A percentile compares a stretch with the other conserved stretches of the same genome.
Conservation (phyloP, 1,140 invertebrate genomes). For the Apis florea region DNA sequence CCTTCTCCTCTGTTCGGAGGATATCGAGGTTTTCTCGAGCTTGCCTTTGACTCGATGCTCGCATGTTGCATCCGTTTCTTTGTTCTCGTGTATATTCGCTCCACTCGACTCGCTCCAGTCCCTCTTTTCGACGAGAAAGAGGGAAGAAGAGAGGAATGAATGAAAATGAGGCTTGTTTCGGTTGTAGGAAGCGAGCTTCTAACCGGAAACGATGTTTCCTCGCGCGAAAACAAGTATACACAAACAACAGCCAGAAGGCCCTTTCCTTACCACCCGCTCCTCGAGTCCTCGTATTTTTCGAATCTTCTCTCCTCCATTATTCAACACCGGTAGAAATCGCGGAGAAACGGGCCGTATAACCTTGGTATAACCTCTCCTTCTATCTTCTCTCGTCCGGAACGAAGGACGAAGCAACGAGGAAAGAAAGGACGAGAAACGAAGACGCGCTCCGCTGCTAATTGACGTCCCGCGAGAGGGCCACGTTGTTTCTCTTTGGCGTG, state of each 20-base stretch:
- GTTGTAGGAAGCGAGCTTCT: neutral
- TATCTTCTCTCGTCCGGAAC: too few relatives aligned
- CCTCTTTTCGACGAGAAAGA: neutral
- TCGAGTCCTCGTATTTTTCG: too few relatives aligned
- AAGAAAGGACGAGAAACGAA: conserved; percentile 3
- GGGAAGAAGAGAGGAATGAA: neutral
- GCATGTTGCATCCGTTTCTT: too few relatives aligned
- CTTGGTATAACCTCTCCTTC: too few relatives aligned
- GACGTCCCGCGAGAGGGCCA: conserved; percentile 53
- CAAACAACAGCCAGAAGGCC: too few relatives aligned
- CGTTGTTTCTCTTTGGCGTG: conserved; percentile 57
- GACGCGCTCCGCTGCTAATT: conserved; percentile 54
- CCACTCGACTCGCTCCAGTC: neutral
- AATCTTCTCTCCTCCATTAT: too few relatives aligned
- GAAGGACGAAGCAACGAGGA: neutral
- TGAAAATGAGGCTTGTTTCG: neutral
- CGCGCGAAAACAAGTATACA: conserved; percentile 11
- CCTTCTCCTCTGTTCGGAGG: too few relatives aligned
- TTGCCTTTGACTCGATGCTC: neutral
- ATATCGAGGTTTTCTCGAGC: neutral
- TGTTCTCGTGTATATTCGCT: neutral
- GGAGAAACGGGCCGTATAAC: too few relatives aligned
- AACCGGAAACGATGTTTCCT: conserved; percentile 25
- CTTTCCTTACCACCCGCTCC: too few relatives aligned
- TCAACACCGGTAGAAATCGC: too few relatives aligned